A percentile compares a stretch with the other conserved stretches of the same genome.
Evolutionary conservation across 2,797 vertebrate species (phyloP).

Genomic region (Danio albolineatus): DNA sequence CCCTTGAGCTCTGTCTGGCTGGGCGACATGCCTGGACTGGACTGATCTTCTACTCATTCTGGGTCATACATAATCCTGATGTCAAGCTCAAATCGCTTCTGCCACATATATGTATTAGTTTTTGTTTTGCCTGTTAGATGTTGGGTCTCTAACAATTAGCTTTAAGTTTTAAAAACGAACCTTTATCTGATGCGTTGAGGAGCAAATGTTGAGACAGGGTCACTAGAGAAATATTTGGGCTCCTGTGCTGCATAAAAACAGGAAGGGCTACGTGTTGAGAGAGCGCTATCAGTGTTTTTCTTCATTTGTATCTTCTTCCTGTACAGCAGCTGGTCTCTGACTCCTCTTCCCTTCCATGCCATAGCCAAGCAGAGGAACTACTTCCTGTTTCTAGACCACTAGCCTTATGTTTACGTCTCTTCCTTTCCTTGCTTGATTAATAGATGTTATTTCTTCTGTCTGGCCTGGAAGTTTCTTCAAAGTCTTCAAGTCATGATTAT

Average conservation of each 20-base stretch:
- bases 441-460: constrained; percentile 47
- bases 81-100: constrained; percentile 4
- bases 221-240: constrained; percentile 47
- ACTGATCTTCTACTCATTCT: background rate
- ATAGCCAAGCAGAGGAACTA: constrained; percentile 41
- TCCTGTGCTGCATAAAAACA: constrained; percentile 75
- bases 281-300: constrained; percentile 79
- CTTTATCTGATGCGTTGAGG: background rate
- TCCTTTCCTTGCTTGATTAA: constrained; percentile 63
- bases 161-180: background rate
- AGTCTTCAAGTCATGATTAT: background rate
- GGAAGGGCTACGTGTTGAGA: constrained; percentile 77
- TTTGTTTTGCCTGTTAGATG: too few species aligned
- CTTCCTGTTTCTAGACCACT: constrained; percentile 65
- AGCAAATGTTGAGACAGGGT: constrained; percentile 28
- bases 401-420: constrained; percentile 62
- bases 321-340: constrained; percentile 79
- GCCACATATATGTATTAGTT: background rate
- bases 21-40: constrained; percentile 24
- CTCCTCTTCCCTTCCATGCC: constrained; percentile 74
- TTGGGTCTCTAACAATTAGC: background rate
- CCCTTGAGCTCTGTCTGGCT: constrained; percentile 6
- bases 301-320: constrained; percentile 78
- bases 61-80: constrained; percentile 4
- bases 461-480: background rate